phyloP scores from a whole-genome alignment of 2,797 vertebrate species.

The Octomys mimax region DNA sequence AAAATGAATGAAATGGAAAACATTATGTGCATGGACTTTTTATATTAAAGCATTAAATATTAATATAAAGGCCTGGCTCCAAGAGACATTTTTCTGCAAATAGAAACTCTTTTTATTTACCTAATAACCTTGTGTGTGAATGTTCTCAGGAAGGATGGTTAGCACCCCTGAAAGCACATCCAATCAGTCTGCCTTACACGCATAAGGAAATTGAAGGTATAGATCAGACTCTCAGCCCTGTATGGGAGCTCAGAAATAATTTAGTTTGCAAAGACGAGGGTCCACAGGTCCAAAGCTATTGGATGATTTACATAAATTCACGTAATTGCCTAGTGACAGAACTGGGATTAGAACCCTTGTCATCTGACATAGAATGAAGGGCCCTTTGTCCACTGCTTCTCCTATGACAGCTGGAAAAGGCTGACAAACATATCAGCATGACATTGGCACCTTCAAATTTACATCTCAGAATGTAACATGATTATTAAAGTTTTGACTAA shows the following conservation, averaged over 20 bases:
- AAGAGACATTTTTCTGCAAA: background rate
- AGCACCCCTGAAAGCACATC: constrained; percentile 32
- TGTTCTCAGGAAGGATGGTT: constrained; percentile 16
- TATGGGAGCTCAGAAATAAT: constrained; percentile 68
- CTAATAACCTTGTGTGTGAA: constrained; percentile 55
- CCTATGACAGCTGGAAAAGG: background rate
- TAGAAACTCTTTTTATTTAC: constrained; percentile 55
- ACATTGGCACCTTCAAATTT: constrained; percentile 48
- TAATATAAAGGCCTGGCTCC: constrained; percentile 12
- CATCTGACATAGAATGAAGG: constrained; percentile 21
- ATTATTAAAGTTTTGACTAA: constrained; percentile 27
- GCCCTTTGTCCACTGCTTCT: background rate
- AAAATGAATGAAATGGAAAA: constrained; percentile 40
- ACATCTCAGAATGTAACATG: background rate
- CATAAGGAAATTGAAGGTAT: constrained; percentile 62
- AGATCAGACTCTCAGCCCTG: constrained; percentile 56
- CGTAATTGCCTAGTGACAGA: constrained; percentile 73
- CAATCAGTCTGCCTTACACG: background rate
- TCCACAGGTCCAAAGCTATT: constrained; percentile 57
- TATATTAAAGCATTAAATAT: constrained; percentile 67
- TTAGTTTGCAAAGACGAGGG: constrained; percentile 54
- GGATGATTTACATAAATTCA: constrained; percentile 69
- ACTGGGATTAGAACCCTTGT: constrained; percentile 66
- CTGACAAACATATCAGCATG: background rate
- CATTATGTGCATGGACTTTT: background rate